Conservation (phyloP, 2,888 invertebrate species). For the Hemithea aestivaria region DNA sequence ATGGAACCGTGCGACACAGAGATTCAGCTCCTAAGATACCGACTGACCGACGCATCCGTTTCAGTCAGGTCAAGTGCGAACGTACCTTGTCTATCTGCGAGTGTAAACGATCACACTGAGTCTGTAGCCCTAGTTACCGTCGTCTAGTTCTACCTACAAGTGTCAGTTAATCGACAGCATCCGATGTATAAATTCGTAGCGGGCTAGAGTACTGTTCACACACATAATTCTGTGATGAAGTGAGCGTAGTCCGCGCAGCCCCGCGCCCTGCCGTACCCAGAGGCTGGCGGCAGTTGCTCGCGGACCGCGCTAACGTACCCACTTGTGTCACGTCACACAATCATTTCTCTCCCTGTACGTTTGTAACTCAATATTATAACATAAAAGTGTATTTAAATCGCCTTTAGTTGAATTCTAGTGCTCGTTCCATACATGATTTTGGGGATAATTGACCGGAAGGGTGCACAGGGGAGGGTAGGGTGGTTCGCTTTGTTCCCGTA, state of each 20-base stretch:
- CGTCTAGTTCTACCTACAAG: no score
- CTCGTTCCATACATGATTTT: slow-evolving; percentile 54
- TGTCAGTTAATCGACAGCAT: background rate
- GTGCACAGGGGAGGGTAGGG: slow-evolving; percentile 41
- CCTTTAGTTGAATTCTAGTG: slow-evolving; percentile 40
- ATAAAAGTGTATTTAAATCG: slow-evolving; percentile 36
- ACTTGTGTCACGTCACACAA: slow-evolving; percentile 33
- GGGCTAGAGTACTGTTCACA: slow-evolving; percentile 8
- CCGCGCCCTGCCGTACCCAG: slow-evolving; percentile 53
- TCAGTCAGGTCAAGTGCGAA: no score
- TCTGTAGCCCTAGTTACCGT: no score
- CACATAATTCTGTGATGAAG: slow-evolving; percentile 7
- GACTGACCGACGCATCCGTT: background rate
- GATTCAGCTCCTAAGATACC: background rate
- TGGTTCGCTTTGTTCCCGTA: slow-evolving; percentile 69
- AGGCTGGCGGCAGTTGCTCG: slow-evolving; percentile 72
- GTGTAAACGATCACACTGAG: no score
- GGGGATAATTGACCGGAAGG: slow-evolving; percentile 44
- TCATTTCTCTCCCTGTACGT: slow-evolving; percentile 43
- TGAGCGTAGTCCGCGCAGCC: slow-evolving; percentile 67
- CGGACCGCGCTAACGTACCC: slow-evolving; percentile 52
- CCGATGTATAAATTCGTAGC: background rate
- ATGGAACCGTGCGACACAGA: slow-evolving; percentile 31
- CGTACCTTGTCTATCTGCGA: no score
- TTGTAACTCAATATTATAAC: slow-evolving; percentile 38